Evolutionary conservation across 1,140 invertebrate species (phyloP).

Genomic region (Drosophila busckii): DNA sequence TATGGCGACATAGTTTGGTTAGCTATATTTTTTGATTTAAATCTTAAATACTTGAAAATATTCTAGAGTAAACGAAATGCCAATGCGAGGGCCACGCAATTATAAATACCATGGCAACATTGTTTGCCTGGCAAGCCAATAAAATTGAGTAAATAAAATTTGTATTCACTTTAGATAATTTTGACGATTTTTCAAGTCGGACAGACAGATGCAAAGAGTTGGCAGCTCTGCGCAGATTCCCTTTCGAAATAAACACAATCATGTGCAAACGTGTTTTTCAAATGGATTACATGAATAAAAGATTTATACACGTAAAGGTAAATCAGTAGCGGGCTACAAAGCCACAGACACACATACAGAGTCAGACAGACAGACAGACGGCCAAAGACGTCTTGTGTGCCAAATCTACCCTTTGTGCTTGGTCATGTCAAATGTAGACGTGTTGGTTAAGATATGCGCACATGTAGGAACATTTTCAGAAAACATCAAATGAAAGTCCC

Average conservation of each 20-base stretch:
- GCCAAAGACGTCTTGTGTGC: constrained; percentile 18
- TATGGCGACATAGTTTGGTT: background rate
- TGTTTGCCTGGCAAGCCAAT: constrained; percentile 54
- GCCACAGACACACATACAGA: constrained; percentile 35
- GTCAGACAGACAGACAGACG: constrained; percentile 3
- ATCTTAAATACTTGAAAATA: background rate
- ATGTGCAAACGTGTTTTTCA: constrained; percentile 75
- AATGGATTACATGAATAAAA: constrained; percentile 78
- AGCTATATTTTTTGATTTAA: constrained; percentile 1
- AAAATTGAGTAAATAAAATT: constrained; percentile 73
- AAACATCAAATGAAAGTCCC: constrained; percentile 53
- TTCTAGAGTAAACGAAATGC: constrained; percentile 11
- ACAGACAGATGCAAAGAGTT: constrained; percentile 11
- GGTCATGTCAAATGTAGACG: constrained; percentile 27
- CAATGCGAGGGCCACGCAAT: constrained; percentile 15
- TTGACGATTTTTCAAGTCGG: constrained; percentile 74
- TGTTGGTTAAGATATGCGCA: constrained; percentile 70
- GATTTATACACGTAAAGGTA: constrained; percentile 75
- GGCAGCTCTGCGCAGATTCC: constrained; percentile 45
- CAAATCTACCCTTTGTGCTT: background rate
- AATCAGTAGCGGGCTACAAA: constrained; percentile 74
- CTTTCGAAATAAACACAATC: constrained; percentile 68
- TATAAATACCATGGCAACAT: constrained; percentile 38
- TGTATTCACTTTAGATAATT: constrained; percentile 76
- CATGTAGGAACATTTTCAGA: constrained; percentile 66